Conservation (phyloP, 2,888 invertebrate species). For the Sarcophaga rosellei region DNA sequence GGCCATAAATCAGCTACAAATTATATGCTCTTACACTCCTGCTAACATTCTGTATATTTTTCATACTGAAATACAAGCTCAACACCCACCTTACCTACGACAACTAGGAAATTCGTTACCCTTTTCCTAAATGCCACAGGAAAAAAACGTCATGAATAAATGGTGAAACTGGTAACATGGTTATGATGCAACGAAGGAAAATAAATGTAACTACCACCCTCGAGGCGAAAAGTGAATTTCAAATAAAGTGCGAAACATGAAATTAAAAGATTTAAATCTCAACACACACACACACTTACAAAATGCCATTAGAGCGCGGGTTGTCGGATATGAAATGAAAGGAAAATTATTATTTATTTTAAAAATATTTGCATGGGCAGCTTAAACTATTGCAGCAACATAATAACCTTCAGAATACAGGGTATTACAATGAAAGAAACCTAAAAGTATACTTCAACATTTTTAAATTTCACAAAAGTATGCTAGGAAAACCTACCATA, state of each 20-base stretch:
- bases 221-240: neutral
- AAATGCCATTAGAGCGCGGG: slow-evolving; percentile 39
- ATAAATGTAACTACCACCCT: slow-evolving; percentile 7
- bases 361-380: neutral
- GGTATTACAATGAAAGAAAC: neutral
- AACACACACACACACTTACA: slow-evolving; percentile 1
- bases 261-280: slow-evolving; percentile 64
- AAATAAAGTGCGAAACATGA: slow-evolving; percentile 56
- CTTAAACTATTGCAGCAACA: neutral
- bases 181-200: slow-evolving; percentile 19
- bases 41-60: neutral
- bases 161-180: no score
- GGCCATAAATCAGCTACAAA: slow-evolving; percentile 58
- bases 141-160: slow-evolving; percentile 11
- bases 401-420: neutral
- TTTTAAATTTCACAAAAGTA: neutral
- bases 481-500: neutral
- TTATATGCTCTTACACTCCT: neutral
- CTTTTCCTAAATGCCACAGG: neutral
- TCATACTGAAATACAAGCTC: neutral
- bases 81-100: slow-evolving; percentile 30
- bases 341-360: slow-evolving; percentile 5
- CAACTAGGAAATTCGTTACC: slow-evolving; percentile 6
- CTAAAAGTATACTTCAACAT: neutral
- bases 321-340: neutral